These are phyloP conservation scores for Plotosus lineatus DNA, from an alignment of 2,113 vertebrate genomes.

Conservation along the genomic window DNA sequence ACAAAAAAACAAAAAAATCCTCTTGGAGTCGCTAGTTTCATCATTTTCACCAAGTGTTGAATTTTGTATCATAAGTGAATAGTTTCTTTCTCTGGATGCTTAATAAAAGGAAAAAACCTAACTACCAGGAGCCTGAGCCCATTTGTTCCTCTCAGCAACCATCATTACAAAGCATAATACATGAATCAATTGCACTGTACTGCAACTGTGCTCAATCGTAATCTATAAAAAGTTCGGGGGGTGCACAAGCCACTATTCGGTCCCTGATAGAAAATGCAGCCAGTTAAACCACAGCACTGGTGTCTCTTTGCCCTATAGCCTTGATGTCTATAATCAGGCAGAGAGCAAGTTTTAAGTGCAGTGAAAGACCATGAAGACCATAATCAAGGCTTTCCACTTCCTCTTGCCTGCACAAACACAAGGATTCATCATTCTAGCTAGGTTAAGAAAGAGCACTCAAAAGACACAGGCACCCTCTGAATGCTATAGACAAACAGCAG, in stretches of 20 bases:
- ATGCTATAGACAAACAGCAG: slow-evolving; percentile 15
- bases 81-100: neutral
- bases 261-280: slow-evolving; percentile 17
- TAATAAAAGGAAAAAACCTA: neutral
- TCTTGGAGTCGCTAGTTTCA: no score
- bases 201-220: no score
- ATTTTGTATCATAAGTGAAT: no score
- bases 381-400: slow-evolving; percentile 47
- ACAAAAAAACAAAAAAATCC: neutral
- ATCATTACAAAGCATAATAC: neutral
- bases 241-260: neutral
- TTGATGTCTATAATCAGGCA: slow-evolving; percentile 47
- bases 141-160: neutral
- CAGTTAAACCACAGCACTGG: slow-evolving; percentile 36
- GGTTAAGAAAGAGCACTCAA: slow-evolving; percentile 23
- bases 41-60: no score
- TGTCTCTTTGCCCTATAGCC: slow-evolving; percentile 21
- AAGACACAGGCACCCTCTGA: slow-evolving; percentile 15
- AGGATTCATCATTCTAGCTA: slow-evolving; percentile 29
- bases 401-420: slow-evolving; percentile 30
- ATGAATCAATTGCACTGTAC: neutral
- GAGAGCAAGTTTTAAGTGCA: slow-evolving; percentile 42
- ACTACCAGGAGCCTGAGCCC: neutral
- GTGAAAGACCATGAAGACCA: slow-evolving; percentile 45
- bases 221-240: neutral